Evolutionary conservation across 2,888 invertebrate species (phyloP), one percentile per base, ranked within the genome.

Genomic region (Amiota mariae): DNA sequence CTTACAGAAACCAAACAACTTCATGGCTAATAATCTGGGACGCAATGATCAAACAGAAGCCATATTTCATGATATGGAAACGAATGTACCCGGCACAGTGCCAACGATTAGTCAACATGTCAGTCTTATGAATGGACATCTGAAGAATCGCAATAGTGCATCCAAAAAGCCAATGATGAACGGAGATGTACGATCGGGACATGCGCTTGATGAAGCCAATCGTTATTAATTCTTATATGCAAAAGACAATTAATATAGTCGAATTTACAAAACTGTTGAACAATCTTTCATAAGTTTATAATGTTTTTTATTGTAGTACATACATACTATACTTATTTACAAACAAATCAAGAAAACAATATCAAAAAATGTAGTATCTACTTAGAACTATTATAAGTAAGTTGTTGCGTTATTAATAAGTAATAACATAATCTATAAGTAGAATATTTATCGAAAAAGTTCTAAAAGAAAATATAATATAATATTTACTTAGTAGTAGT

Each of bases 51-150:
- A 87, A 77, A 87, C 88, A 18, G 89, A 90, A 80, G 84, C 88
- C 18, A 87, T 90, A 59, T 74, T 90, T 4, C 88, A 89, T 15
- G 90, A 90, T 77, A 77, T 90, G 74, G 90, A 90, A 75, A 89
- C 88, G 48, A 89, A 88, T 81, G 87, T 89, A 64, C 90, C 90
- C 10, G 90, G 89, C 47, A 85, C 87, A 70, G 89, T 90, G 80
- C 90, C 90, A 81, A 90, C 90, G n/a, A 89, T 90, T 57, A 90
- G 90, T 75, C 89, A 90, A 77, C 90, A 90, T 80, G 89, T 90
- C 46, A 90, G 89, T 81, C 85, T 90, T 81, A 87, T 89, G 85
- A 90, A 90, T 80, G 90, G 90, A 11, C 87, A 90, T 78, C 79
- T 89, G 8, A 88, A 88, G 77, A 87, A 84, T 75, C 84, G 82